phyloP scores from a whole-genome alignment of 2,797 vertebrate genomes.

The Hemitrygon akajei region DNA sequence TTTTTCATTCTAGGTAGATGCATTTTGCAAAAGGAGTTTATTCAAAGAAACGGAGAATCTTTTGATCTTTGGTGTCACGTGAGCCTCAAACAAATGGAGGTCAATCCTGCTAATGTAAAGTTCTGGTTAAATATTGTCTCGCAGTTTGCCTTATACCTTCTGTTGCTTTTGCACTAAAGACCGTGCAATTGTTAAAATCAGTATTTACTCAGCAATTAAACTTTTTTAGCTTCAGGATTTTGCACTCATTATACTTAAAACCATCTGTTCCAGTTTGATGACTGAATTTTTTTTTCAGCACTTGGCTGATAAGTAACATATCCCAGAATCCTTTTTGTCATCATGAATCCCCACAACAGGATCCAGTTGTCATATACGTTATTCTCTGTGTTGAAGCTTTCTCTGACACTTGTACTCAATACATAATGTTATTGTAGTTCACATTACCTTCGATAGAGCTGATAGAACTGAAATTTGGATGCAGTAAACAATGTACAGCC shows the following conservation, averaged over 20 bases:
- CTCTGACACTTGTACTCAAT: too few relatives aligned
- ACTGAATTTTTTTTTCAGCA: slow-evolving; percentile 57
- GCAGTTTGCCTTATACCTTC: slow-evolving; percentile 90
- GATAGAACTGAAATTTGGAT: too few relatives aligned
- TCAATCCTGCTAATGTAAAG: slow-evolving; percentile 76
- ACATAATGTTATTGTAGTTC: too few relatives aligned
- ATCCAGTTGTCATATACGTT: too few relatives aligned
- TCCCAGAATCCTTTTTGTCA: slow-evolving; percentile 14
- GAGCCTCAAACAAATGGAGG: slow-evolving; percentile 57
- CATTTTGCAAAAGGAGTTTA: slow-evolving; percentile 10
- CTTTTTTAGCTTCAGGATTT: slow-evolving; percentile 96
- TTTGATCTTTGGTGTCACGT: slow-evolving; percentile 59
- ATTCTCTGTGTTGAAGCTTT: background rate
- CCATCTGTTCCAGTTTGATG: slow-evolving; percentile 84
- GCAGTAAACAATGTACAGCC: too few relatives aligned
- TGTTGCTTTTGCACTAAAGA: slow-evolving; percentile 96
- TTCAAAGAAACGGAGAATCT: slow-evolving; percentile 51
- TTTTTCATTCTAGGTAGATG: background rate
- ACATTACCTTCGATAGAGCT: too few relatives aligned
- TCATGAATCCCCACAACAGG: too few relatives aligned
- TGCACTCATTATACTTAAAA: slow-evolving; percentile 91
- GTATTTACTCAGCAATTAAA: slow-evolving; percentile 99
- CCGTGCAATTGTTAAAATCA: slow-evolving; percentile 79
- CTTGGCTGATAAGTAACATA: slow-evolving; percentile 22
- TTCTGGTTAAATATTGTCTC: slow-evolving; percentile 99